Evolutionary conservation across 2,113 vertebrate genomes (phyloP), one percentile per base, ranked within the genome.

Genomic region (Dromaius novaehollandiae): DNA sequence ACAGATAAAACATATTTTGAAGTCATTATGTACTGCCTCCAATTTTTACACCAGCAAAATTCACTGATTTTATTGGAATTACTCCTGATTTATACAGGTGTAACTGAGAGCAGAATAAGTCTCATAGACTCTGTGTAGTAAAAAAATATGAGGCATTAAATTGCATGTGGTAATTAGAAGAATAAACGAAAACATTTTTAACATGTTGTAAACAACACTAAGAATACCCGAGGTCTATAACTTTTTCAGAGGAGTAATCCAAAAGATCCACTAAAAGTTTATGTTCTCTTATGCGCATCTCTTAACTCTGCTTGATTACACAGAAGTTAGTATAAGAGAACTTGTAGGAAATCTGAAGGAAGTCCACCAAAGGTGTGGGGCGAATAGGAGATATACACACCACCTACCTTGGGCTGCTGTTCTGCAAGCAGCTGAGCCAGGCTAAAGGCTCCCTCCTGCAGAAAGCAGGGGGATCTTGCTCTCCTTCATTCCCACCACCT

Each of bases 101-200:
- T 71, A 84, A 61, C 7, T 93, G 25, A 69, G 88, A 70, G 20
- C 42, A 32, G 22, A 84, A 32, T 60, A 88, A 90, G n/a, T 56
- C 13, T 86, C 74, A 38, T 38, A 56, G 69, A 75, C 4, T 64
- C 77, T 13, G 28, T 53, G 28, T 44, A 73, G 30, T 58, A 22
- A 73, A 89, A 89, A 60, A 71, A 11, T 15, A 42, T 4, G 6
- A 79, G 32, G 5, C 17, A 61, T 24, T 89, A 82, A 85, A 69
- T 50, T 93, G 16, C 30, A 28, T 65, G 4, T 68, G 51, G 75
- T 71, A 90, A 75, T 87, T 84, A 89, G n/a, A 91, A 90, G 55
- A 96, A 88, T 81, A 86, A 92, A 84, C 56, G 19, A 34, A 92
- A 86, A 61, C 21, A 38, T 7, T 82, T 95, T 78, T 68, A 92